Percentiles rank a stretch among this genome's conserved stretches.
These are phyloP conservation scores for Cancer borealis DNA, from an alignment of 2,888 invertebrate genomes.

Conservation along the genomic window DNA sequence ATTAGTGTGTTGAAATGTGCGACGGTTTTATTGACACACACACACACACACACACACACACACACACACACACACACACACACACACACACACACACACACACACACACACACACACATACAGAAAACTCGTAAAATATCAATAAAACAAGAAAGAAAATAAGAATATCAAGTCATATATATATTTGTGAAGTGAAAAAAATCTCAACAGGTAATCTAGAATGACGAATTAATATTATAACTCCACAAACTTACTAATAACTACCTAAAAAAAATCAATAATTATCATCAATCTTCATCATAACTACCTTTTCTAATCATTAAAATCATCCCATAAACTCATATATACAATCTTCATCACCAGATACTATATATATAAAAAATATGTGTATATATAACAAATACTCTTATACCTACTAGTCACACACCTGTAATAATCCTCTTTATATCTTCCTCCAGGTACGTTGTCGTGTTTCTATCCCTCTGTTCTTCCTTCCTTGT, in stretches of 20 bases:
- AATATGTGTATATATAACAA: no score
- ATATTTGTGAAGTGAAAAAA: neutral
- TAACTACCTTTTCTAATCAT: neutral
- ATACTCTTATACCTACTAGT: no score
- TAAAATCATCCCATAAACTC: neutral
- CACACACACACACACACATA: constrained; percentile 5
- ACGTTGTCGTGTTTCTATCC: neutral
- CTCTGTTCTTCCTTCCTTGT: neutral
- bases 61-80: constrained; percentile 36
- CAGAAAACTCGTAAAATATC: neutral
- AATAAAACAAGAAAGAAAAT: neutral
- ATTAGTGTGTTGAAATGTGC: neutral
- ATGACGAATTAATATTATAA: no score
- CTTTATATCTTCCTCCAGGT: neutral
- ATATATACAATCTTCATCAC: neutral
- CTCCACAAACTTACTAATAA: no score
- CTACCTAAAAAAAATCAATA: no score
- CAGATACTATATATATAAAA: no score
- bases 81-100: constrained; percentile 25
- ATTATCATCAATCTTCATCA: neutral
- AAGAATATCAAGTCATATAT: neutral
- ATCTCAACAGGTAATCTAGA: no score
- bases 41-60: constrained; percentile 38
- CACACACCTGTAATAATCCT: neutral
- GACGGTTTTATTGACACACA: neutral